Percentiles rank a stretch among this genome's conserved stretches.
Evolutionary conservation across 2,888 invertebrate genomes (phyloP).

Genomic region (Merodon equestris): DNA sequence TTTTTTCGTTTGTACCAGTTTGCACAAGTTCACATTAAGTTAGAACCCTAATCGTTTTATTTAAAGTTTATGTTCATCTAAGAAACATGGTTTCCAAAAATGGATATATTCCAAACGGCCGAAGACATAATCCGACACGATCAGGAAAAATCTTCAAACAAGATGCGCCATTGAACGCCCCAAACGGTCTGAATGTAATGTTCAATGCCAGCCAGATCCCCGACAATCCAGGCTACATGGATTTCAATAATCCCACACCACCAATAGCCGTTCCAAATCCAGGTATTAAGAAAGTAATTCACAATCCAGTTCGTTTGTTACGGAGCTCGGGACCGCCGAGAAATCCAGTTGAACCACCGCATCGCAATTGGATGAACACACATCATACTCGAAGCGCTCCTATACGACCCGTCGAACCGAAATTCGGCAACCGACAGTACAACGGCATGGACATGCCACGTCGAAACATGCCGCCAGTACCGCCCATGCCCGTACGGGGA

Average conservation of each 20-base stretch:
- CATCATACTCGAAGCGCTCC: conserved; percentile 49
- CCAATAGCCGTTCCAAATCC: conserved; percentile 58
- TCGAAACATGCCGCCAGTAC: conserved; percentile 71
- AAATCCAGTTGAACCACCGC: conserved; percentile 53
- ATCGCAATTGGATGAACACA: conserved; percentile 38
- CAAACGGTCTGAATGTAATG: conserved; percentile 72
- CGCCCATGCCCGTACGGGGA: conserved; percentile 70
- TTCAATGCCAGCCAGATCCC: conserved; percentile 77
- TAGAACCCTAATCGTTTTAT: too few species aligned
- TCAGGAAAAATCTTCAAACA: conserved; percentile 55
- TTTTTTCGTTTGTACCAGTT: conserved; percentile 14
- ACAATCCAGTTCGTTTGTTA: conserved; percentile 40
- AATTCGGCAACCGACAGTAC: conserved; percentile 51
- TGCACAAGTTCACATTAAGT: conserved; percentile 22
- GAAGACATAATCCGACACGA: conserved; percentile 42
- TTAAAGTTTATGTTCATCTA: too few species aligned
- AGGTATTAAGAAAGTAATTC: conserved; percentile 38
- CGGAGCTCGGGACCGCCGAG: conserved; percentile 71
- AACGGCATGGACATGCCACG: conserved; percentile 56
- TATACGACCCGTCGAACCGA: conserved; percentile 39
- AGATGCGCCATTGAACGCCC: conserved; percentile 47
- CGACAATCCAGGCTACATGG: conserved; percentile 78
- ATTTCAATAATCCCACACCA: conserved; percentile 76
- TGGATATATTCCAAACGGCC: conserved; percentile 51
- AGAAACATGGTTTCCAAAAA: conserved; percentile 61